phyloP scores from a whole-genome alignment of 2,888 invertebrate species.

The Ochlodes sylvanus region DNA sequence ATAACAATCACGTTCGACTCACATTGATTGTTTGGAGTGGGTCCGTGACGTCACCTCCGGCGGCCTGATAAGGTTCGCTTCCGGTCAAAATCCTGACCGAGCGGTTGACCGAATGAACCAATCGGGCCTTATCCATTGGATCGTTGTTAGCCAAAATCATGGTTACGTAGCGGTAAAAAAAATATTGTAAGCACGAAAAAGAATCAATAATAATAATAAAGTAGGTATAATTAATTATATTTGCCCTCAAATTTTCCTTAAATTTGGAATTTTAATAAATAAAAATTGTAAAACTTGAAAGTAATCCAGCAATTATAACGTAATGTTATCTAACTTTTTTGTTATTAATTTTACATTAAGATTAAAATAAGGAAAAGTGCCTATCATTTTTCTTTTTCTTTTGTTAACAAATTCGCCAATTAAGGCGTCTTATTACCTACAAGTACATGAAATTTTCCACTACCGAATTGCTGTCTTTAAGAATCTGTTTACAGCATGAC shows the following conservation, averaged over 20 bases:
- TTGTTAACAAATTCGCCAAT: no score
- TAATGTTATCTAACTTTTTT: no score
- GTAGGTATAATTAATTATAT: no score
- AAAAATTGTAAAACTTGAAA: no score
- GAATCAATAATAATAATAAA: no score
- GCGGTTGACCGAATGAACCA: conserved; percentile 52
- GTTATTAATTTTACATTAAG: no score
- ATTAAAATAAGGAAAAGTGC: no score
- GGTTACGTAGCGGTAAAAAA: not conserved
- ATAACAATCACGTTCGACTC: conserved; percentile 78
- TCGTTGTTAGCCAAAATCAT: conserved; percentile 34
- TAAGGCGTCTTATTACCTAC: not conserved
- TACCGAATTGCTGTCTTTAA: conserved; percentile 11
- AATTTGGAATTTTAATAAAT: no score
- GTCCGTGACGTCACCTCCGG: conserved; percentile 81
- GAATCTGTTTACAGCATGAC: conserved; percentile 24
- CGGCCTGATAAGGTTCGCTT: conserved; percentile 78
- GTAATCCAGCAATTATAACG: no score
- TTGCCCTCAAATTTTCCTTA: no score
- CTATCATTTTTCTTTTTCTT: no score
- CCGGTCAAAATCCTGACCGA: conserved; percentile 73
- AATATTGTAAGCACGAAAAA: no score
- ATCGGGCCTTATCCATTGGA: conserved; percentile 53
- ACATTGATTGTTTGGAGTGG: conserved; percentile 66
- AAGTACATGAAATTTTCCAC: conserved; percentile 1